Evolutionary conservation across 2,888 invertebrate genomes (phyloP), one percentile per base, ranked within the genome.

Genomic region (Cosmopolites sordidus): DNA sequence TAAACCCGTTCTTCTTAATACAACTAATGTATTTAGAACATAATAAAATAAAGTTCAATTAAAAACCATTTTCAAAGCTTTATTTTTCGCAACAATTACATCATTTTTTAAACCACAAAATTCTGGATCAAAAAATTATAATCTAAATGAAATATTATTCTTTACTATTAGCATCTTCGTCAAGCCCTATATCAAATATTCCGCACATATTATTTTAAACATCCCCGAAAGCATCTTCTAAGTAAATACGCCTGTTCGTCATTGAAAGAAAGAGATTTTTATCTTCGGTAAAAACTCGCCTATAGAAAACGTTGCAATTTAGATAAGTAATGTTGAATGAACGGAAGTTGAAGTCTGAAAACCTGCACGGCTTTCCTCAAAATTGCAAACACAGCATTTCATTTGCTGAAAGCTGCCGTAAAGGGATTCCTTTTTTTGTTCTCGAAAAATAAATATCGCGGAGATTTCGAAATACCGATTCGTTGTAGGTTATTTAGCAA

Each of bases 321-420:
- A 67, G 66, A 65, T 68, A 67, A 69, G 69, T 69, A 67, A 67
- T 62, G 33, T 33, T 33, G 59, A 62, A 59, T 61, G 63, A 65
- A 66, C 63, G 62, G 61, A 58, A 52, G 51, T 33, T 45, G 55
- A 51, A 49, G 49, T 40, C 58, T 55, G 53, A 53, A 62, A 60
- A 58, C 60, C 56, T 40, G 17, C 15, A 58, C 62, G 57, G 60
- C 60, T 45, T 42, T 44, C 60, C 60, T 66, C 65, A 66, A 69
- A 67, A 69, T 69, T 69, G 68, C 66, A 62, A 62, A 61, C 54
- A 51, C 52, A 51, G 61, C 64, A 62, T 65, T 64, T 65, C 64
- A 65, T 64, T 62, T 62, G 54, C 50, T 56, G 43, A 56, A 56
- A 53, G 56, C 33, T 33, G 33, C 8, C 33, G 33, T 33, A 33